A percentile compares a stretch with the other conserved stretches of the same genome.
phyloP scores from a whole-genome alignment of 2,113 vertebrate genomes.

The Sylvilagus bachmani region DNA sequence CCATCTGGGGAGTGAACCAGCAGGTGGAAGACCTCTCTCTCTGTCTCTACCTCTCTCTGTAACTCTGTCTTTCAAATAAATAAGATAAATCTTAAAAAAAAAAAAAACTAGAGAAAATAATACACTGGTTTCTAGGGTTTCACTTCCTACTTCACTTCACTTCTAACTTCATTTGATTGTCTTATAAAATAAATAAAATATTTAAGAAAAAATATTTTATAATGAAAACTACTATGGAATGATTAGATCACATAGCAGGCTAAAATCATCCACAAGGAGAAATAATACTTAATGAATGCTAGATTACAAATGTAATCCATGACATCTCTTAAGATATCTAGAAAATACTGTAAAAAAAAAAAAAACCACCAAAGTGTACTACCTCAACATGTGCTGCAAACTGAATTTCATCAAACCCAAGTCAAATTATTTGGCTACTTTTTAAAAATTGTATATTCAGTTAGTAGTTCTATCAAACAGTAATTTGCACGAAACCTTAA shows the following conservation, averaged over 20 bases:
- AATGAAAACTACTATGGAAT: slow-evolving; percentile 30
- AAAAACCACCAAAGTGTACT: not conserved
- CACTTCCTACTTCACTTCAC: not conserved
- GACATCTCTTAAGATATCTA: not conserved
- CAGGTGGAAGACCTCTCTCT: too few relatives aligned
- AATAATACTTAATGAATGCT: not conserved
- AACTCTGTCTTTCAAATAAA: too few relatives aligned
- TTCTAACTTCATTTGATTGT: not conserved
- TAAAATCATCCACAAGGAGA: slow-evolving; percentile 9
- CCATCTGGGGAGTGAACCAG: too few relatives aligned
- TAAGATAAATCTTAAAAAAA: not conserved
- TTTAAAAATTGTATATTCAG: not conserved
- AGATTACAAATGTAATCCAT: not conserved
- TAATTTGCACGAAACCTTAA: not conserved
- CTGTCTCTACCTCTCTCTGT: too few relatives aligned
- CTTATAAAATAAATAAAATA: not conserved
- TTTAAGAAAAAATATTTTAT: slow-evolving; percentile 5
- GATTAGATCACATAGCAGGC: not conserved
- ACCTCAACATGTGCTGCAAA: not conserved
- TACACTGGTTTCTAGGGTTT: not conserved
- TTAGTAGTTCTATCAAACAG: not conserved
- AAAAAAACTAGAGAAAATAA: not conserved
- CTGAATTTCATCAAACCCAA: not conserved
- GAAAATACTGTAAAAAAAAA: not conserved
- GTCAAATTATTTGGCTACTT: slow-evolving; percentile 12